Evolutionary conservation across 2,888 invertebrate species (phyloP), one percentile per base, ranked within the genome.

Genomic region (Uloborus plumipes): DNA sequence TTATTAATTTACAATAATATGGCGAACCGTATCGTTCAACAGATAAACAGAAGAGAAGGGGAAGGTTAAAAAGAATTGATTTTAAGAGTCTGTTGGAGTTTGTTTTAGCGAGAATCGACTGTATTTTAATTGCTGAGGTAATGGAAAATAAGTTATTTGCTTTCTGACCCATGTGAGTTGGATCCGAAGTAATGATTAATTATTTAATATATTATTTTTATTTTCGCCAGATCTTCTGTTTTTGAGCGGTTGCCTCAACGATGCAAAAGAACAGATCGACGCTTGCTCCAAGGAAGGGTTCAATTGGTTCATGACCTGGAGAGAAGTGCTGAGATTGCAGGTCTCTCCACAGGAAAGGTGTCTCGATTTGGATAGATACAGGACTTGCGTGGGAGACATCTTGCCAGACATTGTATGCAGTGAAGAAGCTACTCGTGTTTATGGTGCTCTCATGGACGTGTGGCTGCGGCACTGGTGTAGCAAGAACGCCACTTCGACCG

Each of bases 381-480:
- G 39, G n/a, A 50, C 26, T 3, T 81, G 80, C 31, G 55, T 81
- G 9, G 20, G 18, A 0, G 18, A 16, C 14, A 50, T 39, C 13
- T 22, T 81, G 18, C 16, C 15, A 9, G 20, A 22, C 0, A 47
- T 70, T 0, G 1, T 51, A 1, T 81, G 80, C 50, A 74, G 80
- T 0, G 11, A 58, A n/a, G 70, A 74, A n/a, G 64, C 80, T 6
- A 15, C 69, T 22, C 53, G 59, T 2, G 70, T 75, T n/a, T 81
- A 81, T 15, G 74, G 69, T 0, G 20, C 39, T 7, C 39, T 81
- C 14, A 50, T 81, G 7, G 59, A 81, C 15, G 74, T 75, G 16
- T 81, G 80, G 80, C 65, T 81, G 31, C n/a, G 16, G 13, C 31
- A 64, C 22, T 81, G 80, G 80, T 81, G 80, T 49, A 39, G 62